Percentiles rank a stretch among this genome's conserved stretches.
These are phyloP conservation scores for Stylophora pistillata DNA, from an alignment of 64 coral and sea anemone species.

Conservation along the genomic window DNA sequence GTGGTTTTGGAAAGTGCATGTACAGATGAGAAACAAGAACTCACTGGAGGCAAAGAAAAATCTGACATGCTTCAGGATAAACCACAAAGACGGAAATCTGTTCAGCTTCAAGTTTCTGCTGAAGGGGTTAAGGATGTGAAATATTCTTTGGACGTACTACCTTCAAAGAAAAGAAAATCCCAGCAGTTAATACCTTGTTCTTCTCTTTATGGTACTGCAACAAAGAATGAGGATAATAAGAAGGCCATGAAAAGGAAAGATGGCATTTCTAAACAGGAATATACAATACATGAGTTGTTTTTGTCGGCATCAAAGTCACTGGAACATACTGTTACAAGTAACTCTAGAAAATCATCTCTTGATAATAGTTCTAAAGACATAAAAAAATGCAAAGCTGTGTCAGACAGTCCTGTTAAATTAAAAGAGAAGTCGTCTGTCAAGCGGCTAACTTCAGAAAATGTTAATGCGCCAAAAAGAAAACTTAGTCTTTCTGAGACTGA, in stretches of 20 bases:
- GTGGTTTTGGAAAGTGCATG: not conserved
- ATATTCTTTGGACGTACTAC: not conserved
- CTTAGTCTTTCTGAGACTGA: constrained; percentile 7
- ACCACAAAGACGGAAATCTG: constrained; percentile 23
- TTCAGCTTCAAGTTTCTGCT: constrained; percentile 1
- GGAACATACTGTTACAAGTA: not conserved
- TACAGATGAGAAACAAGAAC: not conserved
- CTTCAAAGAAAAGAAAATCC: constrained; percentile 26
- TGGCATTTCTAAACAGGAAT: not conserved
- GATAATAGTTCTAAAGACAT: not conserved
- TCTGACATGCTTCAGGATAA: not conserved
- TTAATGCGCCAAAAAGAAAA: not conserved
- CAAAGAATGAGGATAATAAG: not conserved
- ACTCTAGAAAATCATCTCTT: not conserved
- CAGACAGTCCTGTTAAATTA: not conserved
- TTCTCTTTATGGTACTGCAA: not conserved
- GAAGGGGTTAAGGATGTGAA: not conserved
- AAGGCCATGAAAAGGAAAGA: not conserved
- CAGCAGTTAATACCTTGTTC: not conserved
- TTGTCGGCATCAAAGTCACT: constrained; percentile 7
- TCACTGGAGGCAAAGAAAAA: constrained; percentile 1
- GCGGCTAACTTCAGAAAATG: not conserved
- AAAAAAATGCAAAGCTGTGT: not conserved
- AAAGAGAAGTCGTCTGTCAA: not conserved
- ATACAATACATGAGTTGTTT: not conserved